phyloP scores from a whole-genome alignment of 2,113 vertebrate genomes.

The Columba livia region DNA sequence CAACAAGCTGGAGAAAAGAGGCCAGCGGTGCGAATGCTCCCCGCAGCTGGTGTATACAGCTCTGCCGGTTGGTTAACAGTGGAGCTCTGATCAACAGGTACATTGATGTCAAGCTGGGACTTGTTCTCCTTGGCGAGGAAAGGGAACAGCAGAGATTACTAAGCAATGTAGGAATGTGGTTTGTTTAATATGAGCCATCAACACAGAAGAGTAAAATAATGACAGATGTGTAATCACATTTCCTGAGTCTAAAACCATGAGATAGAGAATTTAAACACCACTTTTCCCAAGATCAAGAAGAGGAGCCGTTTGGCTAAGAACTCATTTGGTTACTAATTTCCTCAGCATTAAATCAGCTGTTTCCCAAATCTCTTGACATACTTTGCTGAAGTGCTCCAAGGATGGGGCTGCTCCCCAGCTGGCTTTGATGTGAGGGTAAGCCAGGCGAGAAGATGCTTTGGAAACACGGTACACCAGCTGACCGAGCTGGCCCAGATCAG shows the following conservation, averaged over 20 bases:
- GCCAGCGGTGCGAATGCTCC: background rate
- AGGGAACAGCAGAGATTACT: conserved; percentile 71
- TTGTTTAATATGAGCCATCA: conserved; percentile 71
- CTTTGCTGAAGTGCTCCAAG: background rate
- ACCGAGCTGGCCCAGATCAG: conserved; percentile 18
- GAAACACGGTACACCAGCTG: background rate
- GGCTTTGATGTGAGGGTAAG: conserved; percentile 54
- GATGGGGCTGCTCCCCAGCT: background rate
- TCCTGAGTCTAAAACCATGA: conserved; percentile 56
- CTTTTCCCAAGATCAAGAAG: conserved; percentile 59
- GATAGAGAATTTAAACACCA: conserved; percentile 55
- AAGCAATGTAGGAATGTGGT: conserved; percentile 74
- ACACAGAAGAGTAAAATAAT: conserved; percentile 59
- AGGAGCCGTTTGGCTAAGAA: conserved; percentile 16
- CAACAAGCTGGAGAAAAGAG: background rate
- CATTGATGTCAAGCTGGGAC: conserved; percentile 63
- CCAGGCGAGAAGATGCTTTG: conserved; percentile 41
- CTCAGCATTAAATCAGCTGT: conserved; percentile 14
- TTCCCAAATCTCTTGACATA: conserved; percentile 4
- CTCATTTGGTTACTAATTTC: conserved; percentile 62
- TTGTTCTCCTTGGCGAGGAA: conserved; percentile 58
- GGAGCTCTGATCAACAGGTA: conserved; percentile 57
- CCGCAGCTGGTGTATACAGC: background rate
- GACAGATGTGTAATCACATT: conserved; percentile 57
- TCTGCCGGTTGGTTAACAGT: background rate